A percentile compares a stretch with the other conserved stretches of the same genome.
Conservation (phyloP, 2,113 vertebrate genomes). For the Camelus dromedarius region DNA sequence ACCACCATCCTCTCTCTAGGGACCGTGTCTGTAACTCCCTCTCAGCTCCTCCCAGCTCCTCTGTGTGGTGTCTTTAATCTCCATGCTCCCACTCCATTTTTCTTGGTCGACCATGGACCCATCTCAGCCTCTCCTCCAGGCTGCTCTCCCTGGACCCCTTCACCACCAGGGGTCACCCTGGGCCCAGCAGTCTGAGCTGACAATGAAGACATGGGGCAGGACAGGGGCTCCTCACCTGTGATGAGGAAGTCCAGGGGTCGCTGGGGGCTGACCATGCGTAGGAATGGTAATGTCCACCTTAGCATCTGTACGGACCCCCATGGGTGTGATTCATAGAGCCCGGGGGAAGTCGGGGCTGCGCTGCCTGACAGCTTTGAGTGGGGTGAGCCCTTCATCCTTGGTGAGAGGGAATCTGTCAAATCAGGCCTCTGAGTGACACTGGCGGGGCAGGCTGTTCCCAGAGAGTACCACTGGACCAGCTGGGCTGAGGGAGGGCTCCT, state of each 20-base stretch:
- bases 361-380: fast-evolving
- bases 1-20: neutral
- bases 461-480: fast-evolving
- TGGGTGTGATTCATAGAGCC: fast-evolving
- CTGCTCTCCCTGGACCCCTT: neutral
- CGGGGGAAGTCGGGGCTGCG: neutral
- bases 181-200: conserved; percentile 90
- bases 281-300: fast-evolving
- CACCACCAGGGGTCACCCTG: conserved; percentile 85
- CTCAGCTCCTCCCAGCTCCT: neutral
- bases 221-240: neutral
- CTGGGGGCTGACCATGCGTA: fast-evolving
- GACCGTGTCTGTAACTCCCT: no score
- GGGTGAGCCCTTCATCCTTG: fast-evolving
- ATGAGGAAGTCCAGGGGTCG: neutral
- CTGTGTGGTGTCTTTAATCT: neutral
- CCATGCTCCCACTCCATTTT: fast-evolving
- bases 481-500: neutral
- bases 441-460: neutral
- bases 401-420: neutral
- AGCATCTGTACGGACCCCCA: neutral
- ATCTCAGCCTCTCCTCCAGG: neutral
- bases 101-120: no score
- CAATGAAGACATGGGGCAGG: conserved; percentile 73
- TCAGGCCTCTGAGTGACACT: fast-evolving